These are phyloP conservation scores for Neolamprologus modestus DNA, from an alignment of 2,113 vertebrate genomes.

Conservation along the genomic window DNA sequence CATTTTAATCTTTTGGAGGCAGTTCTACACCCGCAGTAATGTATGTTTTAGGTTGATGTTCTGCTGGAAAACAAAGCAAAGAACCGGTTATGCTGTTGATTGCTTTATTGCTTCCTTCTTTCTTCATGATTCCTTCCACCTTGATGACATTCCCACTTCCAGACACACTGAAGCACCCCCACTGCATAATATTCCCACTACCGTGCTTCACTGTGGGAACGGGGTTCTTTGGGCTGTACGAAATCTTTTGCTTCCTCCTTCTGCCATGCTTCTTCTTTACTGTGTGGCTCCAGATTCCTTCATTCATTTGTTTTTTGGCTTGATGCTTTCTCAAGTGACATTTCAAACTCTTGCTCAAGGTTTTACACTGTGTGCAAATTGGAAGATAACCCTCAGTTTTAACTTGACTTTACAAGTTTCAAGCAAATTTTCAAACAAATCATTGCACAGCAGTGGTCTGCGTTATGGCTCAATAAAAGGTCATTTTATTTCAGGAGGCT, in stretches of 20 bases:
- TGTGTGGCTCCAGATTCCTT: not conserved
- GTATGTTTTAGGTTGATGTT: not conserved
- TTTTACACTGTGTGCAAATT: not conserved
- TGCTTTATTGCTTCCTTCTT: not conserved
- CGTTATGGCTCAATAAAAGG: not conserved
- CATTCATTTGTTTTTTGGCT: not conserved
- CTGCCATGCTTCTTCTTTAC: fast-evolving
- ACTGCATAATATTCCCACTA: not conserved
- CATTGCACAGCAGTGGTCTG: not conserved
- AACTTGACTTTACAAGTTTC: not conserved
- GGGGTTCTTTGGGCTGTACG: not conserved
- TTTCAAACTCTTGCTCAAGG: not conserved
- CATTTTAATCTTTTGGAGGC: not conserved
- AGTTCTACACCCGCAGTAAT: not conserved
- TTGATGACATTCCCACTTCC: not conserved
- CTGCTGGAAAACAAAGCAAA: not conserved
- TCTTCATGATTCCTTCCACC: not conserved
- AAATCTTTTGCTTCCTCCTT: not conserved
- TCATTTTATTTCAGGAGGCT: not conserved
- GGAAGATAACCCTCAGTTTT: not conserved
- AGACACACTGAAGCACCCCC: not conserved
- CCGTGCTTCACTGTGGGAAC: not conserved
- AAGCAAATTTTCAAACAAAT: not conserved
- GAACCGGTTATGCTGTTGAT: not conserved
- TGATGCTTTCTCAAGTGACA: not conserved